These are phyloP conservation scores for Drosophila lacteicornis DNA, from an alignment of 1,140 invertebrate genomes.

Conservation along the genomic window DNA sequence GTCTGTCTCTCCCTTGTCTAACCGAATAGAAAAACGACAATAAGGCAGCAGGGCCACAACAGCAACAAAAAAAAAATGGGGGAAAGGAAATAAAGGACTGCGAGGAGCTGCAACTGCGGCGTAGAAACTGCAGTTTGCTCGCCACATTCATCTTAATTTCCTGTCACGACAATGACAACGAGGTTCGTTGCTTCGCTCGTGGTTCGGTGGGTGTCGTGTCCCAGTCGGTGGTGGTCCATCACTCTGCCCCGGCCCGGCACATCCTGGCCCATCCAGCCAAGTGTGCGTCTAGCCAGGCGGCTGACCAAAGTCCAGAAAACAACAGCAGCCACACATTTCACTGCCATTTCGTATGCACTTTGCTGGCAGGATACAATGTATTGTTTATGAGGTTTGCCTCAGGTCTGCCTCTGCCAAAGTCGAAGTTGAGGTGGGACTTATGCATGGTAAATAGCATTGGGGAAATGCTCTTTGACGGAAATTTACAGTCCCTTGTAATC, in stretches of 20 bases:
- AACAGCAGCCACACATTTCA: constrained; percentile 53
- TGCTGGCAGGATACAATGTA: constrained; percentile 26
- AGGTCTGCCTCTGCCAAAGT: neutral
- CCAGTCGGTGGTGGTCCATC: constrained; percentile 3
- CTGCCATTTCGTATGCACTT: constrained; percentile 32
- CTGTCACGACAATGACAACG: constrained; percentile 82
- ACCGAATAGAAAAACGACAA: constrained; percentile 57
- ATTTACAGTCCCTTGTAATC: neutral
- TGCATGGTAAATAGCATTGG: constrained; percentile 6
- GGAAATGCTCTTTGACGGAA: neutral
- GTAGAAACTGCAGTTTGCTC: constrained; percentile 75
- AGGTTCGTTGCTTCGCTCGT: constrained; percentile 54
- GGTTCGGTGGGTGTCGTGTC: constrained; percentile 25
- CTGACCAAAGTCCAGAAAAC: constrained; percentile 42
- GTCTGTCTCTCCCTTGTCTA: constrained; percentile 39
- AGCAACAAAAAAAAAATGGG: constrained; percentile 35
- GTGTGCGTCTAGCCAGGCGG: constrained; percentile 55
- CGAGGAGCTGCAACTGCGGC: constrained; percentile 20
- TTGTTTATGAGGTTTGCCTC: constrained; percentile 24
- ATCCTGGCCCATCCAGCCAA: constrained; percentile 44
- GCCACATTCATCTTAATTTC: constrained; percentile 84
- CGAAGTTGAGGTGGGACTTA: neutral
- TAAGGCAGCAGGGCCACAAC: constrained; percentile 36
- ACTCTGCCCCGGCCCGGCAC: constrained; percentile 14
- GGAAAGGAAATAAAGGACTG: constrained; percentile 17